These are phyloP conservation scores for Crocallis elinguaria DNA, from an alignment of 2,888 invertebrate genomes.

Conservation along the genomic window DNA sequence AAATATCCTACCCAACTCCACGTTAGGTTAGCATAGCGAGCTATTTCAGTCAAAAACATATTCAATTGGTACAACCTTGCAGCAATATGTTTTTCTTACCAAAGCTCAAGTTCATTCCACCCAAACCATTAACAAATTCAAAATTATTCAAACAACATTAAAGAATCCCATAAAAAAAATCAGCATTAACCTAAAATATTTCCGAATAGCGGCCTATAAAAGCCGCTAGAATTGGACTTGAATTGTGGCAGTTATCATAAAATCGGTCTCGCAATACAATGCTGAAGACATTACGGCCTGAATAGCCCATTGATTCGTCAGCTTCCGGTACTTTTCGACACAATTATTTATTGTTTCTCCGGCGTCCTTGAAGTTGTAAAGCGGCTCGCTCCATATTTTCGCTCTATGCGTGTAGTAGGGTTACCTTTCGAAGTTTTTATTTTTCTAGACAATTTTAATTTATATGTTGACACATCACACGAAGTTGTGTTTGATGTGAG, in stretches of 20 bases:
- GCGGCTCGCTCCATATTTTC: slow-evolving; percentile 52
- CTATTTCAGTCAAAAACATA: no score
- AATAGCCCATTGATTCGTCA: slow-evolving; percentile 45
- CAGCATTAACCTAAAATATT: slow-evolving; percentile 12
- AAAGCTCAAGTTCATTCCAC: no score
- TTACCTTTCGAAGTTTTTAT: slow-evolving; percentile 15
- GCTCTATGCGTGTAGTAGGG: slow-evolving; percentile 26
- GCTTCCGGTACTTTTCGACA: slow-evolving; percentile 47
- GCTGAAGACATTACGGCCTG: slow-evolving; percentile 37
- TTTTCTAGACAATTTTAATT: no score
- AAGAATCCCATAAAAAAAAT: slow-evolving; percentile 5
- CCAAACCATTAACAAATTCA: not conserved
- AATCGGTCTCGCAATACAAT: slow-evolving; percentile 36
- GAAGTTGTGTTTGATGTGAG: no score
- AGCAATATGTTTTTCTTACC: no score
- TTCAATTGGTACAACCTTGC: no score
- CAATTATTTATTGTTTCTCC: slow-evolving; percentile 56
- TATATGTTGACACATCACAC: no score
- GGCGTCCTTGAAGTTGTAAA: slow-evolving; percentile 47
- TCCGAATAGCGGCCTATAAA: slow-evolving; percentile 6
- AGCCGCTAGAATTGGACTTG: slow-evolving; percentile 7
- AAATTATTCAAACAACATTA: slow-evolving; percentile 3
- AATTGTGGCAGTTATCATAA: slow-evolving; percentile 28
- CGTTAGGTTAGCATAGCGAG: no score
- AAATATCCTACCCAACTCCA: no score